Percentiles rank a stretch among this genome's conserved stretches.
Evolutionary conservation across 2,888 invertebrate genomes (phyloP).

Genomic region (Itoplectis maculator): DNA sequence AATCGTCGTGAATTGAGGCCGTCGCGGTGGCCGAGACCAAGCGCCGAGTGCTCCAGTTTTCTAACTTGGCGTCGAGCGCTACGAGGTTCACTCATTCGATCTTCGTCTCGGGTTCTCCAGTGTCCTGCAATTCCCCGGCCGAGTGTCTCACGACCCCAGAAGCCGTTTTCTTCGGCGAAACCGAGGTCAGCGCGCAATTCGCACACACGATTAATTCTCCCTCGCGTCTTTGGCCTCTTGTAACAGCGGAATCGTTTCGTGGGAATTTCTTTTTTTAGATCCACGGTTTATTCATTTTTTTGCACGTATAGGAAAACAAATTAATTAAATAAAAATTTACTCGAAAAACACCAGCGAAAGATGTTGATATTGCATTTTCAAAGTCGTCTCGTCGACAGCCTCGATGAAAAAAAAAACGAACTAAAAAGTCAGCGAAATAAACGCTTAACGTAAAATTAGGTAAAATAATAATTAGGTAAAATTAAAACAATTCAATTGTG

Average conservation of each 20-base stretch:
- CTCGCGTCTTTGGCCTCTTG: background rate
- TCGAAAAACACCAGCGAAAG: too few relatives aligned
- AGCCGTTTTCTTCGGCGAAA: slow-evolving; percentile 3
- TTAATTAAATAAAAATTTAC: background rate
- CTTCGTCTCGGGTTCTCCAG: slow-evolving; percentile 22
- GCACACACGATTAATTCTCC: background rate
- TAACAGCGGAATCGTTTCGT: background rate
- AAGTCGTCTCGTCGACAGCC: background rate
- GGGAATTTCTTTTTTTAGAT: background rate
- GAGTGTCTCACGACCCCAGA: slow-evolving; percentile 14
- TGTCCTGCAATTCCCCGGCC: slow-evolving; percentile 19
- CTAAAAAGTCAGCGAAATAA: slow-evolving; percentile 13
- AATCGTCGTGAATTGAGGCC: slow-evolving; percentile 84
- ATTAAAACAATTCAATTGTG: slow-evolving; percentile 20
- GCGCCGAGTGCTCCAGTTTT: slow-evolving; percentile 62
- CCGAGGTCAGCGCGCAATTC: background rate
- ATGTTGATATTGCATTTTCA: too few relatives aligned
- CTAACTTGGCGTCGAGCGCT: slow-evolving; percentile 2
- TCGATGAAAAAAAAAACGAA: background rate
- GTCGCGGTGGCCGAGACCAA: slow-evolving; percentile 69
- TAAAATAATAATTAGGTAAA: slow-evolving; percentile 21
- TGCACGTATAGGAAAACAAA: too few relatives aligned
- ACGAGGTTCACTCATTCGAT: slow-evolving; percentile 1
- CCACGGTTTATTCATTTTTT: too few relatives aligned
- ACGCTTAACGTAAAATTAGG: slow-evolving; percentile 30